Base-by-base conservation (phyloP, 2,113 vertebrate species). In the Paracanthobrama guichenoti region DNA sequence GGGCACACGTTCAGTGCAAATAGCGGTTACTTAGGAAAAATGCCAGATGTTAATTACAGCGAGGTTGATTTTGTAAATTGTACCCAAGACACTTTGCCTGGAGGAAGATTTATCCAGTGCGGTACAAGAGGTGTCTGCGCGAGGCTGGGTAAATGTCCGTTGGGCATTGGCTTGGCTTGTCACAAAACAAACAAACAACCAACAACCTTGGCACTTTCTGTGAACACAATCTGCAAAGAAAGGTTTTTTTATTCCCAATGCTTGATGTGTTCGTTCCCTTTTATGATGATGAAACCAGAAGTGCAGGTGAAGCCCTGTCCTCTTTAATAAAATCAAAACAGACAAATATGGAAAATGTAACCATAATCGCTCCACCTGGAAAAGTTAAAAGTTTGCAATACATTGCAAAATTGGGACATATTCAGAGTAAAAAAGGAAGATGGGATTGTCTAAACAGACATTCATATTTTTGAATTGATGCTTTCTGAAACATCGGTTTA, bases 1-100 rank as follows among this genome's bases (percentile, higher is more conserved):
- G 89, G 81, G 88, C 82, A 86, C 84, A 87, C 84, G 84, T 88
- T 91, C 87, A 86, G 87, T 83, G 88, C 86, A 90, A 89, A 90
- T 89, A 89, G 87, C 84, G 76, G 89, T 88, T 88, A 88, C 88
- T 89, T 86, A 91, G 89, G 91, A 92, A 86, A 85, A 86, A 87
- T 89, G 90, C 90, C 91, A 91, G 90, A 89, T 91, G 90, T 91
- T 92, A 90, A 92, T 92, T 92, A 91, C 91, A 91, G 85, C 28
- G 88, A 90, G 90, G 90, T 92, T 92, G 91, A 91, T 92, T 92
- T 91, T 90, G 89, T 88, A 91, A 92, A 92, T 92, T 91, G 90
- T 88, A 90, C 90, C 89, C 90, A 86, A 90, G 90, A 91, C 91
- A 90, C 90, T 59, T 89, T 88, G 90, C 89, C 87, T 91, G 86